A percentile compares a stretch with the other conserved stretches of the same genome.
phyloP scores from a whole-genome alignment of 2,113 vertebrate genomes.

The Pluvialis apricaria region DNA sequence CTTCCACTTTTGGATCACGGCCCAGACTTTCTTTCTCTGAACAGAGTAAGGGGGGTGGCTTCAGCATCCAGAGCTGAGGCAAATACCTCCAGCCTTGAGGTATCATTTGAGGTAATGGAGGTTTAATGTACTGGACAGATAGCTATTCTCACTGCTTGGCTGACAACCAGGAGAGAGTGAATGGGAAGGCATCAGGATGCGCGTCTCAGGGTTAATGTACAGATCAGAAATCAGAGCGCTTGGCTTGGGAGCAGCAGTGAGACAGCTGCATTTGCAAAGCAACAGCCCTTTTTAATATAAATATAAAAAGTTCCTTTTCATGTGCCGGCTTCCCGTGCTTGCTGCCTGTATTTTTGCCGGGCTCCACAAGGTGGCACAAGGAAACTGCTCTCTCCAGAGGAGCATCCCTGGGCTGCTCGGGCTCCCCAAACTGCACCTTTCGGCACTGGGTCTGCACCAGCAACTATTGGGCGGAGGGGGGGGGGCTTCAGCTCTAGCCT shows the following conservation, averaged over 20 bases:
- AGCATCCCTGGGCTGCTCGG: not conserved
- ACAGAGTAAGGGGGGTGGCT: not conserved
- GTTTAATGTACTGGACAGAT: not conserved
- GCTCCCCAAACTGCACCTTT: not conserved
- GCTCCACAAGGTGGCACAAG: slow-evolving; percentile 6
- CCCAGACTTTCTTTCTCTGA: not conserved
- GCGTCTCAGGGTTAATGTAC: not conserved
- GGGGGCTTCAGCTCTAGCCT: not conserved
- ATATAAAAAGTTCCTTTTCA: not conserved
- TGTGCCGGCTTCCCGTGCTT: not conserved
- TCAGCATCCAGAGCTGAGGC: not conserved
- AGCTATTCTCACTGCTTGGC: not conserved
- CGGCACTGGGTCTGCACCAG: not conserved
- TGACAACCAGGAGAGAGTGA: not conserved
- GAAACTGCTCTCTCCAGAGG: not conserved
- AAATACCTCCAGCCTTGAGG: not conserved
- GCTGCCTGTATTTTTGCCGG: not conserved
- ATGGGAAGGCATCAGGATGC: not conserved
- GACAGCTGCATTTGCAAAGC: not conserved
- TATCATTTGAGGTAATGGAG: not conserved
- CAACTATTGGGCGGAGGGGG: accelerated
- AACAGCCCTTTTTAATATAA: not conserved
- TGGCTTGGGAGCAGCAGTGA: not conserved
- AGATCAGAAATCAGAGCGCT: not conserved
- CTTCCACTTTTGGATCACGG: not conserved